These are phyloP conservation scores for Psammodynastes pulverulentus DNA, from an alignment of 2,113 vertebrate genomes.

Conservation along the genomic window DNA sequence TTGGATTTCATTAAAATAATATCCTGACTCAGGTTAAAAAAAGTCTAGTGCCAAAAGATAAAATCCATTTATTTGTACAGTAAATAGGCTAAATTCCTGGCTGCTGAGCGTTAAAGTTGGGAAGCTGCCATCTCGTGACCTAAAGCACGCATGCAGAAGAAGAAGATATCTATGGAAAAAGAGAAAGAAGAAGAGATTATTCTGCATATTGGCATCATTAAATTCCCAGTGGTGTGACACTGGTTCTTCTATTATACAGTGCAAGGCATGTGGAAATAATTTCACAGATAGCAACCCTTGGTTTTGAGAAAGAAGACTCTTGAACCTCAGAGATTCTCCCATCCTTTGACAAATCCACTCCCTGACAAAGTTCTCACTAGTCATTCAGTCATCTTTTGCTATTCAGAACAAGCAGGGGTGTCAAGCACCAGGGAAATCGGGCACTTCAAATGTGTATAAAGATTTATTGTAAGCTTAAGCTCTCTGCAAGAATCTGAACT, in stretches of 20 bases:
- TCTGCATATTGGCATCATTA: neutral
- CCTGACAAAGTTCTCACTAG: neutral
- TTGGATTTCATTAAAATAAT: neutral
- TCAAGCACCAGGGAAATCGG: neutral
- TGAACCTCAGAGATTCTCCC: neutral
- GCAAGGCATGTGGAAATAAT: neutral
- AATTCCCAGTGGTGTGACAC: neutral
- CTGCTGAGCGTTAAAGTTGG: slow-evolving; percentile 8
- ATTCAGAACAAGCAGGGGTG: neutral
- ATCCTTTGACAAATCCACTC: no score
- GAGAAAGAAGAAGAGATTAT: neutral
- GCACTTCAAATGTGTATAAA: neutral
- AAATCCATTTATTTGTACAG: neutral
- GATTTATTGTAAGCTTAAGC: neutral
- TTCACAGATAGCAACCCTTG: neutral
- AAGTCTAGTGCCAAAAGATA: slow-evolving; percentile 12
- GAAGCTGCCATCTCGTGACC: slow-evolving; percentile 6
- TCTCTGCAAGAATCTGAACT: neutral
- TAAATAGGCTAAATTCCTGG: slow-evolving; percentile 10
- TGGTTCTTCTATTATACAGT: neutral
- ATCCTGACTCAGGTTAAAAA: slow-evolving; percentile 9
- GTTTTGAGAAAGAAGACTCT: neutral
- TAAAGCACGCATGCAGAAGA: neutral
- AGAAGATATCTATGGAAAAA: neutral
- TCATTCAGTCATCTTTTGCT: neutral